Evolutionary conservation across 2,888 invertebrate species (phyloP), one percentile per base, ranked within the genome.

Genomic region (Sarcophaga variegata): DNA sequence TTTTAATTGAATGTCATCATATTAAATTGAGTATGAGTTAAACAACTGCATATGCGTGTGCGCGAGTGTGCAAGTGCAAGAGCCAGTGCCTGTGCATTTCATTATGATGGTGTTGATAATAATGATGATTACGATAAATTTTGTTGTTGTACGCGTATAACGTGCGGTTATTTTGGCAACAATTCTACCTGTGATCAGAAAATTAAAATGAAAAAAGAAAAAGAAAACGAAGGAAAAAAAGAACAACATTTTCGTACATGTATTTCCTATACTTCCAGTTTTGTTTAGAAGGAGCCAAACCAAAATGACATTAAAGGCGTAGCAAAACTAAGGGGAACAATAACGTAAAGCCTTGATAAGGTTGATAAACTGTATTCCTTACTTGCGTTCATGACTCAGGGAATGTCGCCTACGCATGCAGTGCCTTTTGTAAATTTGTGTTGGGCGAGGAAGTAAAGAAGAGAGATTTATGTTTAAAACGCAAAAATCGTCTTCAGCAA

Each of bases 1-100:
- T 63, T 84, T 67, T 14, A 87, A 81, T 87, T 87, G 87, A 87
- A 87, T 87, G 84, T 84, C 87, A 87, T 84, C 87, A 79, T 78
- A 84, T 54, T 54, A 54, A 17, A n/a, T 81, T 66, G 70, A 79
- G 66, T 75, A 80, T 79, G 71, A 80, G 64, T 66, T 45, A 70
- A 70, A 64, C 69, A 70, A n/a, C 20, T 10, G n/a, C n/a, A 62
- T 22, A 2, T 17, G n/a, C n/a, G 14, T 17, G 59, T 59, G 14
- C n/a, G 4, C n/a, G 4, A 17, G n/a, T 59, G 59, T n/a, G 45
- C 37, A 64, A 45, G 54, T 62, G 49, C 62, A 62, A 25, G 72
- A 63, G 77, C 49, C 45, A 74, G 72, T 37, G 37, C 37, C 37
- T 37, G 63, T 80, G 62, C 66, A 81, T 64, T 81, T 80, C 27